Evolutionary conservation across 2,888 invertebrate species (phyloP), one percentile per base, ranked within the genome.

Genomic region (Cremastinae sp.): DNA sequence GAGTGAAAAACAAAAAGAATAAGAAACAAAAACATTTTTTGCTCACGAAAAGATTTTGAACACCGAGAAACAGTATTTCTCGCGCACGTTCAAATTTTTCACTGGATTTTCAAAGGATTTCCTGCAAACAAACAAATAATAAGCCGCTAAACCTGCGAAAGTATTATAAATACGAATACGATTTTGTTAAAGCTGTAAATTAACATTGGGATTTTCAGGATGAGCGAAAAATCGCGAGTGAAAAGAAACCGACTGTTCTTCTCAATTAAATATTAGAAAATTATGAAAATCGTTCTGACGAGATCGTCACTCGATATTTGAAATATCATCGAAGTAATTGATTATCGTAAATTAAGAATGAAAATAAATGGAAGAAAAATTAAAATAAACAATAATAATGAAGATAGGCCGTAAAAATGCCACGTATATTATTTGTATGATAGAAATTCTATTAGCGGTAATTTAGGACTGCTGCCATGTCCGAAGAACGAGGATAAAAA

Each of bases 61-160:
- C 2, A 28, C 28, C 28, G 28, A 5, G 28, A 28, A 28, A 28
- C 28, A 28, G 2, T 3, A 2, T 43, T 43, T 14, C 43, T 4
- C 43, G n/a, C 43, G 14, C n/a, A 10, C 12, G n/a, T 10, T 4
- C 7, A 43, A 14, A 43, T 9, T 43, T 43, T 43, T 43, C 43
- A 18, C 51, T n/a, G 20, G 9, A 45, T 45, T 53, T 53, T 53
- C 4, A 10, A 28, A 10, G 51, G 20, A 51, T 18, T 7, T 18
- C 8, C 20, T 49, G 5, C 49, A 10, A 9, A 49, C 7, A 45
- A n/a, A n/a, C 28, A 54, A 14, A 56, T n/a, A 56, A 10, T 12
- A 10, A 38, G 14, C 64, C 62, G 76, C 61, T 49, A 73, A 76
- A 69, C 73, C 73, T 65, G 76, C 76, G 73, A 76, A 76, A 76